phyloP scores from a whole-genome alignment of 1,140 invertebrate species.

The Liolophura sinensis region DNA sequence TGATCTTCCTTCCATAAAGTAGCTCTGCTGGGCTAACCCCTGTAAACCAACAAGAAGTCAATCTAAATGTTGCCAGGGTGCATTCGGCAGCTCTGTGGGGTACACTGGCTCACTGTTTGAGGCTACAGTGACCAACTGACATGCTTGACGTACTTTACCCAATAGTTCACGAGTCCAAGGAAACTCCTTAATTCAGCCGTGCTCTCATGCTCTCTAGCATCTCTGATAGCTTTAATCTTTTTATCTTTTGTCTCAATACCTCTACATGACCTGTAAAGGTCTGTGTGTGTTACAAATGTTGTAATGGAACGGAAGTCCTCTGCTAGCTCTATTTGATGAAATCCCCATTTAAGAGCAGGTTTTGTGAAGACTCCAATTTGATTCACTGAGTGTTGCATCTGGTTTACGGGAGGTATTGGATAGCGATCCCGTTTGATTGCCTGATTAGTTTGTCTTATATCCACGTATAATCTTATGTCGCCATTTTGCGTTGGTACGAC shows the following conservation, averaged over 20 bases:
- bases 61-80: constrained; percentile 15
- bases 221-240: background rate
- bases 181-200: constrained; percentile 8
- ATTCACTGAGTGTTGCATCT: constrained; percentile 21
- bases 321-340: constrained; percentile 26
- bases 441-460: constrained; percentile 25
- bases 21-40: background rate
- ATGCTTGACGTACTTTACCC: constrained; percentile 3
- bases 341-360: constrained; percentile 23
- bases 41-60: constrained; percentile 1
- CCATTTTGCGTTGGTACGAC: constrained; percentile 31
- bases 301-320: constrained; percentile 24
- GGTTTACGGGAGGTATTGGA: constrained; percentile 20
- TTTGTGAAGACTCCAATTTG: constrained; percentile 23
- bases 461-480: constrained; percentile 33
- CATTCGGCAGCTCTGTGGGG: constrained; percentile 15
- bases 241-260: constrained; percentile 3
- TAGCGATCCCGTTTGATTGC: constrained; percentile 23
- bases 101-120: constrained; percentile 17
- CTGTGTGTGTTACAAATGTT: constrained; percentile 24
- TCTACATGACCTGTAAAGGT: constrained; percentile 9
- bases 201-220: background rate
- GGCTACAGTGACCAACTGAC: constrained; percentile 21
- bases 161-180: constrained; percentile 13
- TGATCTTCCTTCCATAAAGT: no score